These are phyloP conservation scores for Vanessa cardui DNA, from an alignment of 2,888 invertebrate genomes.

Conservation along the genomic window DNA sequence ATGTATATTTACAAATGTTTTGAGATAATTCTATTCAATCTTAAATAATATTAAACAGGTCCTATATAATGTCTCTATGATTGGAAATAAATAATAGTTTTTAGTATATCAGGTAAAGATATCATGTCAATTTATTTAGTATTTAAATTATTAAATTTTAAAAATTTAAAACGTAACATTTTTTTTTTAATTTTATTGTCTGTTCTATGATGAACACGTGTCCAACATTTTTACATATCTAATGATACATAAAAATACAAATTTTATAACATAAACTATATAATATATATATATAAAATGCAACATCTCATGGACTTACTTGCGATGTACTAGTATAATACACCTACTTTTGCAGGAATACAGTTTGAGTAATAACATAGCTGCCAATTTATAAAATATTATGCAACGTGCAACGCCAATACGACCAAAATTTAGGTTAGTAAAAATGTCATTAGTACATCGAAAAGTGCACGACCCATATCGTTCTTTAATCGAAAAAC, in stretches of 20 bases:
- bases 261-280: slow-evolving; percentile 18
- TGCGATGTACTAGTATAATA: not conserved
- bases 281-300: not conserved
- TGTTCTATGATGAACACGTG: slow-evolving; percentile 54
- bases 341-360: not conserved
- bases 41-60: slow-evolving; percentile 6
- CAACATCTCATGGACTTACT: not conserved
- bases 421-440: no score
- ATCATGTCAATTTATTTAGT: slow-evolving; percentile 23
- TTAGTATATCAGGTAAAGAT: not conserved
- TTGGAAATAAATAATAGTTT: not conserved
- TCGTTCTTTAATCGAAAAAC: no score
- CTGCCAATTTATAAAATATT: not conserved
- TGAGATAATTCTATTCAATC: not conserved
- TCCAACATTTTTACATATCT: slow-evolving; percentile 45
- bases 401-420: no score
- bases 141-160: slow-evolving; percentile 34
- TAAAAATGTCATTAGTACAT: no score
- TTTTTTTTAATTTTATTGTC: slow-evolving; percentile 54
- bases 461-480: no score
- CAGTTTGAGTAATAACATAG: not conserved
- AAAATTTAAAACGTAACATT: slow-evolving; percentile 45
- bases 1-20: slow-evolving; percentile 59
- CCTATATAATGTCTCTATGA: not conserved
- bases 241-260: slow-evolving; percentile 26